Base-by-base conservation (phyloP, 1,140 invertebrate species). In the Pachypsylla venusta region DNA sequence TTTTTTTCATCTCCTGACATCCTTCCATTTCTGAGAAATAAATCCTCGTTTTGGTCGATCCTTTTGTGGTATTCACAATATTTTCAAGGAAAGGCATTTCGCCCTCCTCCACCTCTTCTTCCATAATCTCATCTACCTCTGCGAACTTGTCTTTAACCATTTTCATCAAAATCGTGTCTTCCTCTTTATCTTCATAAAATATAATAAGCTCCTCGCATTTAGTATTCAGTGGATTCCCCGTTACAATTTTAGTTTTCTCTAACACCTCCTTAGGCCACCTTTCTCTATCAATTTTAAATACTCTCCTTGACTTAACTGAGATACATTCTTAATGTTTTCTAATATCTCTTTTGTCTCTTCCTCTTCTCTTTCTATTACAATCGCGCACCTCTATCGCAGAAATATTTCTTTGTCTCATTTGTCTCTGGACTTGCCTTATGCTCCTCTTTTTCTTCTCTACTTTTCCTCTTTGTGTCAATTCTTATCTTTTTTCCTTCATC, bases 41-140 rank as follows among this genome's bases (percentile, higher is more conserved):
- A n/a, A 48, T 48, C 16, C 42, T 48, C 3, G 42, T 48, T 48
- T 48, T 48, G n/a, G 7, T 48, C 16, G 42, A 48, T n/a, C 42
- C 42, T 48, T 48, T 48, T 5, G n/a, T 48, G 22, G 42, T 48
- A n/a, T 48, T 48, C 22, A 48, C n/a, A 19, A 48, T 48, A 48
- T 48, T 48, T 19, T 48, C 42, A n/a, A 48, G 16, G 16, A 48
- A 48, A 5, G 42, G n/a, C 16, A 48, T 48, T 48, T 48, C n/a
- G n/a, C 42, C 42, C 42, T 48, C 42, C 42, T 48, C 42, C 16
- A 19, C 22, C n/a, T 48, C 42, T 22, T 48, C 42, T n/a, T 48
- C 42, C 16, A 48, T 7, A 4, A 48, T 22, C 22, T 48, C 42
- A n/a, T 48, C 42, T 48, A 19, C 42, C 4, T 48, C 42, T 48